Evolutionary conservation across 1,140 invertebrate species (phyloP).

Genomic region (Drosophila asahinai): DNA sequence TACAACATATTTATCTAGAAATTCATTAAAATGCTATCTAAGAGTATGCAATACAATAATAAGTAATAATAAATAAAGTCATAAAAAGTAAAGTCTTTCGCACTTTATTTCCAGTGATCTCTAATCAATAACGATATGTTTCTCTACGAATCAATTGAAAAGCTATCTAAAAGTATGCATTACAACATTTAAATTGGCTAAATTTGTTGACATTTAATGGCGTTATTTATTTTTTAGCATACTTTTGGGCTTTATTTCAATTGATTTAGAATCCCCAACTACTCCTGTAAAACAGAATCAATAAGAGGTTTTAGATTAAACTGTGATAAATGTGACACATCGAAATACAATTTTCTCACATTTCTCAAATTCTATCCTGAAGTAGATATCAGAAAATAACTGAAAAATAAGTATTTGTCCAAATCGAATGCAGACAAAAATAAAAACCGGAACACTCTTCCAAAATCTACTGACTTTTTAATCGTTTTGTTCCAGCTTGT

Average conservation of each 20-base stretch:
- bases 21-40: too few relatives aligned
- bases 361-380: neutral
- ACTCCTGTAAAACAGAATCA: neutral
- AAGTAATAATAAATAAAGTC: too few relatives aligned
- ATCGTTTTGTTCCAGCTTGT: neutral
- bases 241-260: neutral
- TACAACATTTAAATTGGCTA: neutral
- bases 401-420: neutral
- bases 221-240: neutral
- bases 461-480: conserved; percentile 4
- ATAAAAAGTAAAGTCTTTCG: too few relatives aligned
- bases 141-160: too few relatives aligned
- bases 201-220: too few relatives aligned
- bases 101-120: too few relatives aligned
- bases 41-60: too few relatives aligned
- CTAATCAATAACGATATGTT: too few relatives aligned
- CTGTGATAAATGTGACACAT: neutral
- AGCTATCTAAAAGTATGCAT: too few relatives aligned
- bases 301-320: neutral
- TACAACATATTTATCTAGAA: too few relatives aligned
- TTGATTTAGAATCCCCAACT: neutral
- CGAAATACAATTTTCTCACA: neutral
- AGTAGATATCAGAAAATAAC: neutral
- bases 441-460: neutral
- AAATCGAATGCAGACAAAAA: neutral